A percentile compares a stretch with the other conserved stretches of the same genome.
These are phyloP conservation scores for Hypotaenidia okinawae DNA, from an alignment of 2,797 vertebrate species.

Conservation along the genomic window DNA sequence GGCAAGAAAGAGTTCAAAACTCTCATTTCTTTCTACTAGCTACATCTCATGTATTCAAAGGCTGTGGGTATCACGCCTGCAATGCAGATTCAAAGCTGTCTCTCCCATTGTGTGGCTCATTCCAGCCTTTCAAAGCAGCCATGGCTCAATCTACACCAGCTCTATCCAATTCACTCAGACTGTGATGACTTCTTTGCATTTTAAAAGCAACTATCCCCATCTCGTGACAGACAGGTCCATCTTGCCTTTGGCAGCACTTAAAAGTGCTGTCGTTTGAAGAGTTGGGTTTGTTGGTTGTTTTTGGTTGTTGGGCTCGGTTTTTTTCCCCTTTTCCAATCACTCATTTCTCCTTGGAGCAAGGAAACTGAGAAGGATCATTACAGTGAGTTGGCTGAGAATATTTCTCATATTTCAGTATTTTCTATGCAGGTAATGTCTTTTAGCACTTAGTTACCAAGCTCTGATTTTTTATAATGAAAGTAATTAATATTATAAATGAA, in stretches of 20 bases:
- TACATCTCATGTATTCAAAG: neutral
- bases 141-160: neutral
- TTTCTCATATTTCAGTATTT: neutral
- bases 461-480: neutral
- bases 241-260: neutral
- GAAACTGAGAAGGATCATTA: neutral
- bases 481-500: neutral
- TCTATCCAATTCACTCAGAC: neutral
- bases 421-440: neutral
- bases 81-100: neutral
- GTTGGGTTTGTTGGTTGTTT: too few species aligned
- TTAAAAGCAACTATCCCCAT: neutral
- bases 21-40: neutral
- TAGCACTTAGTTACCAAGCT: neutral
- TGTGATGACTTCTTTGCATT: neutral
- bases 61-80: neutral
- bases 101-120: neutral
- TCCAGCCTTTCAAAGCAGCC: neutral
- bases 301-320: too few species aligned
- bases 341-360: neutral
- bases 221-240: neutral
- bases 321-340: neutral
- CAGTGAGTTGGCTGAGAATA: neutral
- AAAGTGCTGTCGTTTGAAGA: neutral
- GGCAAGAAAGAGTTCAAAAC: neutral